These are phyloP conservation scores for Pantherophis alleghaniensis DNA, from an alignment of 2,797 vertebrate genomes.

Conservation along the genomic window DNA sequence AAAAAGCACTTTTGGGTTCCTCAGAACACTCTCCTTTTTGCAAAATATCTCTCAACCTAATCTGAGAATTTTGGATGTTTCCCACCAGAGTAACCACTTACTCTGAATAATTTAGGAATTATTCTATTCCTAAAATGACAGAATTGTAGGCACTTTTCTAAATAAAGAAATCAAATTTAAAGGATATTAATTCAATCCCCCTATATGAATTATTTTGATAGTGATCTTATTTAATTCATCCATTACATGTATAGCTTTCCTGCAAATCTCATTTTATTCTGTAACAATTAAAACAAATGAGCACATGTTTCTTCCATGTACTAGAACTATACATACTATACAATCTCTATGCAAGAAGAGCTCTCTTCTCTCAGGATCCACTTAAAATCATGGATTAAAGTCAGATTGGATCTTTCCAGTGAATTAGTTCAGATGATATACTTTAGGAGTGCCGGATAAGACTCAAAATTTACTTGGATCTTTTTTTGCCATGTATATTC, in stretches of 20 bases:
- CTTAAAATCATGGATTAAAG: not conserved
- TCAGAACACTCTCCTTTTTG: not conserved
- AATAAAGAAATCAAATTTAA: not conserved
- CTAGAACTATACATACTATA: not conserved
- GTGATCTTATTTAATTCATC: not conserved
- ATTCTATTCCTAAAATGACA: not conserved
- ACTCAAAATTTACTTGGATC: not conserved
- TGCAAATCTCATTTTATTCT: not conserved
- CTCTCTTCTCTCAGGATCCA: not conserved
- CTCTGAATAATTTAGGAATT: not conserved
- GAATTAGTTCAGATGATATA: not conserved
- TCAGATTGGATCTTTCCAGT: not conserved
- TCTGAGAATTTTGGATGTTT: not conserved
- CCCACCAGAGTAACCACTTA: not conserved
- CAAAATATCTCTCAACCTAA: not conserved
- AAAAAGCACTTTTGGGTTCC: not conserved
- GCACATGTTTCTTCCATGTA: not conserved
- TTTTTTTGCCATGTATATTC: not conserved
- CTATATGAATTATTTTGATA: not conserved
- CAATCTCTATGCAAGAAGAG: not conserved
- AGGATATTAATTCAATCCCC: not conserved
- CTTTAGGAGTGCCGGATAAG: not conserved
- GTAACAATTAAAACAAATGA: not conserved
- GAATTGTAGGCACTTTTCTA: not conserved
- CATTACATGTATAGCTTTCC: not conserved